These are phyloP conservation scores for Ammospiza caudacuta DNA, from an alignment of 2,113 vertebrate genomes.

Conservation along the genomic window DNA sequence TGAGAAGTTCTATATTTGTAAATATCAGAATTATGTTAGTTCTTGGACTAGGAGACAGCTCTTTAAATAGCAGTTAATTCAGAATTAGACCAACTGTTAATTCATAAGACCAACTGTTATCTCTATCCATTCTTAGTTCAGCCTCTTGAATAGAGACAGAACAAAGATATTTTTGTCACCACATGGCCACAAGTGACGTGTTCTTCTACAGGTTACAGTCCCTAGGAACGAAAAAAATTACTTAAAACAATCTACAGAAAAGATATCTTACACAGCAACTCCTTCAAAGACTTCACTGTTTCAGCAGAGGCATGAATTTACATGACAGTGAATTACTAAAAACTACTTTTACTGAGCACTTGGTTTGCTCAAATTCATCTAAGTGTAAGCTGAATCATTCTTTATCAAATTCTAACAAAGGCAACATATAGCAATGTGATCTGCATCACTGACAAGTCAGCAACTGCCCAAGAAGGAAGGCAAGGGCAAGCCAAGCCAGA, in stretches of 20 bases:
- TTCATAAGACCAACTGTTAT: not conserved
- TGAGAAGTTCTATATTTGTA: not conserved
- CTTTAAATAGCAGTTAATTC: slow-evolving; percentile 32
- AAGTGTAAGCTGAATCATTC: not conserved
- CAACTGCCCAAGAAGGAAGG: not conserved
- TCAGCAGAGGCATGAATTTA: not conserved
- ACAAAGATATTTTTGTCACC: not conserved
- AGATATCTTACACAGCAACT: not conserved
- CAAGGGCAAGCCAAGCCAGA: not conserved
- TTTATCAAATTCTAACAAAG: not conserved
- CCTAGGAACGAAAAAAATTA: not conserved
- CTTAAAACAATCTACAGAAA: not conserved
- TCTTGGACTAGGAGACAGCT: not conserved
- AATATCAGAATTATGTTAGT: not conserved
- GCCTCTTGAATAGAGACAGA: not conserved
- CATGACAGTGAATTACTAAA: not conserved
- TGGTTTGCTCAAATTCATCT: not conserved
- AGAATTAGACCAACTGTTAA: not conserved
- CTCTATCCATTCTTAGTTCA: not conserved
- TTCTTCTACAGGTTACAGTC: not conserved
- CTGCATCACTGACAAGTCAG: not conserved
- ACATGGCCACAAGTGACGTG: not conserved
- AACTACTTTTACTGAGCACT: not conserved
- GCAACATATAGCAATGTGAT: not conserved
- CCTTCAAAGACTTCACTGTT: not conserved